Conservation (phyloP, 2,113 vertebrate species). For the Haplochromis vanheusdeni region DNA sequence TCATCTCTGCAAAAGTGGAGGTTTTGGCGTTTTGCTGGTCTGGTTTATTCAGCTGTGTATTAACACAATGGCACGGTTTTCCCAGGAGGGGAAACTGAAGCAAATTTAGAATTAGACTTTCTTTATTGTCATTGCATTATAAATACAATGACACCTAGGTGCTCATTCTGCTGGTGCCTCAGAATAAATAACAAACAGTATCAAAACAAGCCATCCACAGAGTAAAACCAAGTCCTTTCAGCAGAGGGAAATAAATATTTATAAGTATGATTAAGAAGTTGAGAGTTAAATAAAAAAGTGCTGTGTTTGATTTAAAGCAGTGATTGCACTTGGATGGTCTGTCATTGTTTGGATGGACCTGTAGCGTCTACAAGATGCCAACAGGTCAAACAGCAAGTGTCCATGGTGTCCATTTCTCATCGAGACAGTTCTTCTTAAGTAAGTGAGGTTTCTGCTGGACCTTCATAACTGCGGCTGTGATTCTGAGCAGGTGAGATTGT, state of each 20-base stretch:
- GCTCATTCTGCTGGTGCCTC: neutral
- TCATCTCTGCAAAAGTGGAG: neutral
- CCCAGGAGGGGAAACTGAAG: neutral
- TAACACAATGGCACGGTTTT: neutral
- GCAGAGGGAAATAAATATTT: neutral
- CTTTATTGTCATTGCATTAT: neutral
- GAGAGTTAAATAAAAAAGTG: neutral
- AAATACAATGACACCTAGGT: neutral
- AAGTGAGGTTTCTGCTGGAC: neutral
- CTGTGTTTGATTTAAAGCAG: neutral
- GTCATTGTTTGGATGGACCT: neutral
- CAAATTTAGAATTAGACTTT: neutral
- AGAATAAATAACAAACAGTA: neutral
- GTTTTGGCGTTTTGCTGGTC: neutral
- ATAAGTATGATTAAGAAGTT: neutral
- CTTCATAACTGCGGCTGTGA: neutral
- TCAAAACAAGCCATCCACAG: neutral
- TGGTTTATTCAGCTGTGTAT: neutral
- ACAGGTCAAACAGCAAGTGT: neutral
- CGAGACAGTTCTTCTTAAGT: neutral
- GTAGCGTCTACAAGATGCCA: neutral
- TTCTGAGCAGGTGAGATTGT: neutral
- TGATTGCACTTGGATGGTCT: neutral
- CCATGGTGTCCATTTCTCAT: neutral
- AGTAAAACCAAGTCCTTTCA: neutral